These are phyloP conservation scores for Mastomys natalensis DNA, from an alignment of 2,113 vertebrate genomes.

Conservation along the genomic window DNA sequence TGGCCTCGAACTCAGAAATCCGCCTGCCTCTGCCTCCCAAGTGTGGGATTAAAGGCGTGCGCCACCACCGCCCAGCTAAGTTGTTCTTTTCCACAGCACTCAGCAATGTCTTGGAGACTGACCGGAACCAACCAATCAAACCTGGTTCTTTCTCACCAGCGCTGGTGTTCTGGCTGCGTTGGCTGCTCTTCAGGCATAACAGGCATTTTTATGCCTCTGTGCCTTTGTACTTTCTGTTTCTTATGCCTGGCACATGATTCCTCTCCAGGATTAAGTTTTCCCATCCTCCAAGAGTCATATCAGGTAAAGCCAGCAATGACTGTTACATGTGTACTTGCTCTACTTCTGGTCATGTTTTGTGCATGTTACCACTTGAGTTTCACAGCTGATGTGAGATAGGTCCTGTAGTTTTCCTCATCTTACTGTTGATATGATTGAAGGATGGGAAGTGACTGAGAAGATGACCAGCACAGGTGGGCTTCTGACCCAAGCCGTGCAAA, in stretches of 20 bases:
- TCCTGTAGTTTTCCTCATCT: not conserved
- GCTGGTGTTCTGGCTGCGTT: rapidly evolving
- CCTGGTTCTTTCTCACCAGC: not conserved
- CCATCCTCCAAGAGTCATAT: not conserved
- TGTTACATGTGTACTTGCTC: no score
- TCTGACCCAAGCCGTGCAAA: not conserved
- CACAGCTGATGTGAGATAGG: not conserved
- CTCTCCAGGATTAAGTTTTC: not conserved
- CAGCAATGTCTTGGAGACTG: not conserved
- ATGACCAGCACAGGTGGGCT: not conserved
- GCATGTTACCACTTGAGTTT: not conserved
- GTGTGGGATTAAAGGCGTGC: no score
- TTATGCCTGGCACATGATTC: not conserved
- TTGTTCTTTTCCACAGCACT: not conserved
- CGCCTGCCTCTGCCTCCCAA: no score
- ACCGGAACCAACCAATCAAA: not conserved
- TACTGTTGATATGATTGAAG: not conserved
- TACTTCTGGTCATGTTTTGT: not conserved
- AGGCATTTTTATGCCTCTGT: not conserved
- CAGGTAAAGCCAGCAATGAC: not conserved
- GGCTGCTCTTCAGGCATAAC: not conserved
- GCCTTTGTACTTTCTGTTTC: not conserved
- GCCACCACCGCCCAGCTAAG: no score
- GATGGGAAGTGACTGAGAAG: not conserved
- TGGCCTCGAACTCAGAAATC: no score